Evolutionary conservation across 2,797 vertebrate species (phyloP).

Genomic region (Acrocephalus scirpaceus): DNA sequence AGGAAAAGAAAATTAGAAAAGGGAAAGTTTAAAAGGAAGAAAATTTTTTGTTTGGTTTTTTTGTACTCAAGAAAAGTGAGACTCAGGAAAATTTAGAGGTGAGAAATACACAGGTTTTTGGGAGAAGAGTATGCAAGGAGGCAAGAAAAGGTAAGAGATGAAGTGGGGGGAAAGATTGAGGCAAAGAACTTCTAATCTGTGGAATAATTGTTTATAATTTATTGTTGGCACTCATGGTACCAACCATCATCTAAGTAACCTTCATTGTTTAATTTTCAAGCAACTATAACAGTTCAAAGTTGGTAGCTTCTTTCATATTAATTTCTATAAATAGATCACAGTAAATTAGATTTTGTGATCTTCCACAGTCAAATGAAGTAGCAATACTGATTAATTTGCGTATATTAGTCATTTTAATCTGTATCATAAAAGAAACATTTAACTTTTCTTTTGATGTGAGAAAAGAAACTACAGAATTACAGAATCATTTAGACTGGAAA

Average conservation of each 20-base stretch:
- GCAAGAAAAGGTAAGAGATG: background rate
- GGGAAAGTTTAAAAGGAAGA: background rate
- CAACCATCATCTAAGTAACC: background rate
- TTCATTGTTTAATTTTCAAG: background rate
- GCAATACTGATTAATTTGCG: background rate
- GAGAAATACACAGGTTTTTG: background rate
- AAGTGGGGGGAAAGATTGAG: fast-evolving
- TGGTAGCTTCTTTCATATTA: background rate
- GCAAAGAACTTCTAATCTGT: background rate
- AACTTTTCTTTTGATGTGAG: background rate
- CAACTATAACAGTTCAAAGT: background rate
- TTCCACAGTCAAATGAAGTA: background rate
- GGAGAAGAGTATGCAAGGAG: background rate
- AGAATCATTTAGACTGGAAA: background rate
- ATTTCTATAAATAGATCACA: background rate
- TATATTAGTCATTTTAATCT: background rate
- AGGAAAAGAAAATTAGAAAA: background rate
- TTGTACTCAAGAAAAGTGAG: background rate
- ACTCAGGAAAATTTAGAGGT: background rate
- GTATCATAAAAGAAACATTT: background rate
- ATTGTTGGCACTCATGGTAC: background rate
- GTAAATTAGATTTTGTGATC: background rate
- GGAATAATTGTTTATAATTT: background rate
- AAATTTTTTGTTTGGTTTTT: background rate
- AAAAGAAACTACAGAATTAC: background rate